These are phyloP conservation scores for Speoplatyrhinus poulsoni DNA, from an alignment of 2,113 vertebrate species.

Conservation along the genomic window DNA sequence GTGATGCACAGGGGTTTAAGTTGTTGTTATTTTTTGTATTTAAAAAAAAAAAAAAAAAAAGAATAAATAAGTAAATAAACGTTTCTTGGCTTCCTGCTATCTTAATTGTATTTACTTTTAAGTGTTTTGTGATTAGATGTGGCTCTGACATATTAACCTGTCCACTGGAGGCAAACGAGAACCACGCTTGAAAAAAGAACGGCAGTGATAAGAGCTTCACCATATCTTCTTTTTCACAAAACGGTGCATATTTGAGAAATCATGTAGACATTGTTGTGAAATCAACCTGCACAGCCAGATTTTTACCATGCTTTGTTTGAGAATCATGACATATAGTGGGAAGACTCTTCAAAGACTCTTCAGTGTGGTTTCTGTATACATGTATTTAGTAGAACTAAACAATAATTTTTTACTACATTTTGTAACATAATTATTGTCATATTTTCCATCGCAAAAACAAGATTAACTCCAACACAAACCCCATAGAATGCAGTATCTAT, in stretches of 20 bases:
- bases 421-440: not conserved
- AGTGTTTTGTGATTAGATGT: not conserved
- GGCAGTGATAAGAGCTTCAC: conserved; percentile 12
- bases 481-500: not conserved
- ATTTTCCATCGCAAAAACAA: conserved; percentile 22
- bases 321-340: not conserved
- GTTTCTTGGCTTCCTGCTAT: no score
- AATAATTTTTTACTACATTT: not conserved
- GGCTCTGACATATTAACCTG: not conserved
- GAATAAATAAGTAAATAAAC: not conserved
- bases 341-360: not conserved
- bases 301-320: not conserved
- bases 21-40: no score
- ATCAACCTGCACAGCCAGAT: not conserved
- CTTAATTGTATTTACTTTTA: not conserved
- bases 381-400: not conserved
- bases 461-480: conserved; percentile 34
- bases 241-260: not conserved
- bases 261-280: not conserved
- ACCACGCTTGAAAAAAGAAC: not conserved
- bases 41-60: no score
- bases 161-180: not conserved
- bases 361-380: not conserved
- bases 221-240: conserved; percentile 10
- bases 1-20: no score